Conservation (phyloP, 2,113 vertebrate species). For the Anarrhichthys ocellatus region DNA sequence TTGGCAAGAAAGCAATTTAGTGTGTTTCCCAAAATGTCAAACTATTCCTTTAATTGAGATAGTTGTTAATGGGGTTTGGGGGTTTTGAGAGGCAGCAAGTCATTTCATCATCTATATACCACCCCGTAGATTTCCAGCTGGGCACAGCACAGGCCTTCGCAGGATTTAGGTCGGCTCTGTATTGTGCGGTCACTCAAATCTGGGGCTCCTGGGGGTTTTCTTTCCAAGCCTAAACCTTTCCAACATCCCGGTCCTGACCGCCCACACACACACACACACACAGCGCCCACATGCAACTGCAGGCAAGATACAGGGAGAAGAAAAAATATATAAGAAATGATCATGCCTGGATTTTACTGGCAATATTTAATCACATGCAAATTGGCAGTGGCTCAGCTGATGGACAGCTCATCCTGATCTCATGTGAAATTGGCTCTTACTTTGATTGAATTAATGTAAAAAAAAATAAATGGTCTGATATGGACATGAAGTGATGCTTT, state of each 20-base stretch:
- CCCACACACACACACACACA: not conserved
- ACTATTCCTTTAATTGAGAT: not conserved
- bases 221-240: not conserved
- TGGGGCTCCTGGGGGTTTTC: not conserved
- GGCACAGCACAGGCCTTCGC: not conserved
- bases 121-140: not conserved
- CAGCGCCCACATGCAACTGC: not conserved
- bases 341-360: not conserved
- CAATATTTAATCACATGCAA: not conserved
- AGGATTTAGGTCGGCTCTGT: not conserved
- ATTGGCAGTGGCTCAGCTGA: not conserved
- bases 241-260: constrained; percentile 2
- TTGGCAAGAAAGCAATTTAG: not conserved
- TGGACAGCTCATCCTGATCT: not conserved
- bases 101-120: not conserved
- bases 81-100: not conserved
- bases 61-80: not conserved
- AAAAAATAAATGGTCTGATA: not conserved
- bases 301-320: not conserved
- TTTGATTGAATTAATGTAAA: not conserved
- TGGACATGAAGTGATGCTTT: not conserved
- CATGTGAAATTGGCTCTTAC: not conserved
- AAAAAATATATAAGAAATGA: not conserved
- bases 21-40: not conserved
- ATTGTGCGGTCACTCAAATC: not conserved